Base-by-base conservation (phyloP, 2,888 invertebrate species). In the Cryptocephalus moraei region DNA sequence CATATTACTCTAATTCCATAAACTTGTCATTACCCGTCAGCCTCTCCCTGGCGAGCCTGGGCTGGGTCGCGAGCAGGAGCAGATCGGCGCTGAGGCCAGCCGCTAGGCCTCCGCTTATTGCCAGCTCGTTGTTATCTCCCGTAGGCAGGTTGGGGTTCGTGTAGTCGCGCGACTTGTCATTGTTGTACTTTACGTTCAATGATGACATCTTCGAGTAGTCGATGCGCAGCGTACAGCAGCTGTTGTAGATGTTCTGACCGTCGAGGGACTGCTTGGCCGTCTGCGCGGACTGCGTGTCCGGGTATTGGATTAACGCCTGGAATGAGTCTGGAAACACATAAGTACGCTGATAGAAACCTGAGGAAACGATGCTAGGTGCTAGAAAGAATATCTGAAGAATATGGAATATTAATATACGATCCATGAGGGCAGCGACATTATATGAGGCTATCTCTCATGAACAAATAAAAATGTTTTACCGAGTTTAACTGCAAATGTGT, bases 141-240 rank as follows among this genome's bases (percentile, higher is more conserved):
- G 92, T 91, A 8, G 97, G 97, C 69, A 99, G 81, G 69, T 87
- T 88, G 45, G 97, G 97, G 75, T 99, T 97, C 62, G 97, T 99
- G 79, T 95, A 99, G 77, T 99, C 99, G 52, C 97, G 81, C 52
- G 94, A 95, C 77, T 99, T 99, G 78, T 99, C 99, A 75, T 99
- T 99, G 80, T 99, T 99, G 79, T 95, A 99, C 73, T 96, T 95
- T 61, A 99, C 97, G 75, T 97, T 97, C 64, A 99, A 80, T 62
- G 91, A 92, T 63, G 91, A 88, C 82, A 99, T 83, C 77, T 99
- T 99, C 63, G 95, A 95, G 78, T 95, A 99, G 75, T 99, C 97
- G 72, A 99, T 97, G 72, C 96, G 88, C 66, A 99, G 80, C 47
- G 96, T 97, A 79, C 97, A 97, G 77, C 99, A 99, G 50, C 95